These are phyloP conservation scores for Amniataba percoides DNA, from an alignment of 2,797 vertebrate genomes.

Conservation along the genomic window DNA sequence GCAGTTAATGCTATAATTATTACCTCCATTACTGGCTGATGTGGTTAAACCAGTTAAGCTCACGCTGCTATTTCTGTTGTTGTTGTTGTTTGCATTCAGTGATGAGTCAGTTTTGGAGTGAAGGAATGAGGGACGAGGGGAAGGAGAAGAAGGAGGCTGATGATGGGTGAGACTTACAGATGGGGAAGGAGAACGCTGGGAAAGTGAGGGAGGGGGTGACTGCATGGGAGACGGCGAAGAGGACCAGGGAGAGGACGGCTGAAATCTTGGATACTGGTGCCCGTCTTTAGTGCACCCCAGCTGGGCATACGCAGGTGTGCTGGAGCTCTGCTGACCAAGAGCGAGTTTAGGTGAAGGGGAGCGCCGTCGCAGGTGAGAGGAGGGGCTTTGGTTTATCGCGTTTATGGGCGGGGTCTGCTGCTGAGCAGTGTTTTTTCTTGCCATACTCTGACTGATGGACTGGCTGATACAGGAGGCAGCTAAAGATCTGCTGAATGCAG, in stretches of 20 bases:
- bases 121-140: conserved; percentile 48
- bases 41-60: not conserved
- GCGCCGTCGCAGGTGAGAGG: conserved; percentile 53
- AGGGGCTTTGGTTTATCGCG: conserved; percentile 14
- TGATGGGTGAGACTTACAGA: conserved; percentile 39
- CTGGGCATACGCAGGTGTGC: conserved; percentile 27
- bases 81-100: conserved; percentile 72
- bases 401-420: conserved; percentile 53
- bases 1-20: conserved; percentile 11
- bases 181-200: conserved; percentile 47
- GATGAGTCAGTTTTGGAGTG: conserved; percentile 48
- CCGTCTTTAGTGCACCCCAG: conserved; percentile 40
- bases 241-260: conserved; percentile 54
- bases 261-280: conserved; percentile 51
- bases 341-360: conserved; percentile 76
- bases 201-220: conserved; percentile 22
- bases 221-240: conserved; percentile 39
- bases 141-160: conserved; percentile 33
- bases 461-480: conserved; percentile 91
- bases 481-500: conserved; percentile 86
- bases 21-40: not conserved
- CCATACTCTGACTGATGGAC: conserved; percentile 89
- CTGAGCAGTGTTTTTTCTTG: conserved; percentile 68
- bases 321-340: conserved; percentile 15
- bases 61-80: conserved; percentile 33